Conservation (phyloP, 2,797 vertebrate genomes). For the Lepilemur ruficaudatus region DNA sequence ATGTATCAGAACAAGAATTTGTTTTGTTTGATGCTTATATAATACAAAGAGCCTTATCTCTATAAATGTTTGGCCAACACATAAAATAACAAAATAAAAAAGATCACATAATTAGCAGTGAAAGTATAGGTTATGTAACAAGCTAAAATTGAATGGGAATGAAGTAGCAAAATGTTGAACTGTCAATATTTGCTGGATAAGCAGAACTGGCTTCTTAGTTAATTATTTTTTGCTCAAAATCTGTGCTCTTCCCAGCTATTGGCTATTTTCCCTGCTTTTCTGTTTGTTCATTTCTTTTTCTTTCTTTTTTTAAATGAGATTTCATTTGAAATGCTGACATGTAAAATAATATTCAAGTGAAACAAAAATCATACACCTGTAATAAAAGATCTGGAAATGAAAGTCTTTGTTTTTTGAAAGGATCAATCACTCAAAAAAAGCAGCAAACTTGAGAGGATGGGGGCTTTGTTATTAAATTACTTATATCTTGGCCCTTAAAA, state of each 20-base stretch:
- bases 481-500: background rate
- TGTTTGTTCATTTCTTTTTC: background rate
- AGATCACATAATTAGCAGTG: background rate
- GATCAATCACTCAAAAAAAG: background rate
- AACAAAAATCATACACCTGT: background rate
- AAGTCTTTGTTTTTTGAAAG: slow-evolving; percentile 33
- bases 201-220: slow-evolving; percentile 9
- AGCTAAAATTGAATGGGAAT: background rate
- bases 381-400: slow-evolving; percentile 21
- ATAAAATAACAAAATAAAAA: slow-evolving; percentile 20
- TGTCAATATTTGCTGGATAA: background rate
- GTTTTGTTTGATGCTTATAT: background rate
- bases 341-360: slow-evolving; percentile 6
- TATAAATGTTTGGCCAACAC: background rate
- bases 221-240: slow-evolving; percentile 9
- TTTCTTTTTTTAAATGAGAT: background rate
- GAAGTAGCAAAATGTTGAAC: slow-evolving; percentile 12
- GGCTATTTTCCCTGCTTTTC: background rate
- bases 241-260: background rate
- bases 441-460: background rate
- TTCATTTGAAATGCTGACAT: background rate
- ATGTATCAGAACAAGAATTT: background rate
- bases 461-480: slow-evolving; percentile 32
- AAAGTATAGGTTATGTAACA: background rate
- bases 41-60: background rate